Evolutionary conservation across 2,113 vertebrate species (phyloP).

Genomic region (Caranx melampygus): DNA sequence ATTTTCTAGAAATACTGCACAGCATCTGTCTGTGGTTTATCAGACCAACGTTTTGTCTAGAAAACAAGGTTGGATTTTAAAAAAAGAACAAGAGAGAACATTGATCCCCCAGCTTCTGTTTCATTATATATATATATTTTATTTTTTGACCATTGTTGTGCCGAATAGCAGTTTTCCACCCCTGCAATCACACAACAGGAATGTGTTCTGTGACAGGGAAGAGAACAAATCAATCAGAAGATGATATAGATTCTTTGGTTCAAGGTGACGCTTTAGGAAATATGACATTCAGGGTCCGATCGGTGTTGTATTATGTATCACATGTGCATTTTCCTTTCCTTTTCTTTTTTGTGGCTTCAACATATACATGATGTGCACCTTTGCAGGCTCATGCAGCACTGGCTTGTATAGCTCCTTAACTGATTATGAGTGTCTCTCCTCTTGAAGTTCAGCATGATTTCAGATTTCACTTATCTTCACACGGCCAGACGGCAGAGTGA

Average conservation of each 20-base stretch:
- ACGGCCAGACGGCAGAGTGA: conserved; percentile 36
- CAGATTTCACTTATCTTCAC: conserved; percentile 55
- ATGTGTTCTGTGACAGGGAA: conserved; percentile 9
- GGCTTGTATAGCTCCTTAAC: conserved; percentile 45
- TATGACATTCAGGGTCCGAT: conserved; percentile 9
- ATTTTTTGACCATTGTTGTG: not conserved
- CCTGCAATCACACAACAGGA: conserved; percentile 1
- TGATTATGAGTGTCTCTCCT: conserved; percentile 48
- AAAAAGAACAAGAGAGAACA: not conserved
- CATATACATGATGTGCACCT: conserved; percentile 9
- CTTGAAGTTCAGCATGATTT: conserved; percentile 40
- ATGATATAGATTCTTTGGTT: not conserved
- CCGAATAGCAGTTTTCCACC: conserved; percentile 16
- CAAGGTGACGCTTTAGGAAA: conserved; percentile 17
- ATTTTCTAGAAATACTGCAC: not conserved
- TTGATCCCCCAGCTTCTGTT: not conserved
- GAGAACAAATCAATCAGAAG: conserved; percentile 32
- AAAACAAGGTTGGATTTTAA: not conserved
- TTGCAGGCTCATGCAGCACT: not conserved
- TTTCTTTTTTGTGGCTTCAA: conserved; percentile 10
- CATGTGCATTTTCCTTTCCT: not conserved
- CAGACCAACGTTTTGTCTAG: not conserved
- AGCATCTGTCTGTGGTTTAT: not conserved
- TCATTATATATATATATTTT: no score
- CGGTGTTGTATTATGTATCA: not conserved